Evolutionary conservation across 1,140 invertebrate species (phyloP).

Genomic region (Drosophila seguyi): DNA sequence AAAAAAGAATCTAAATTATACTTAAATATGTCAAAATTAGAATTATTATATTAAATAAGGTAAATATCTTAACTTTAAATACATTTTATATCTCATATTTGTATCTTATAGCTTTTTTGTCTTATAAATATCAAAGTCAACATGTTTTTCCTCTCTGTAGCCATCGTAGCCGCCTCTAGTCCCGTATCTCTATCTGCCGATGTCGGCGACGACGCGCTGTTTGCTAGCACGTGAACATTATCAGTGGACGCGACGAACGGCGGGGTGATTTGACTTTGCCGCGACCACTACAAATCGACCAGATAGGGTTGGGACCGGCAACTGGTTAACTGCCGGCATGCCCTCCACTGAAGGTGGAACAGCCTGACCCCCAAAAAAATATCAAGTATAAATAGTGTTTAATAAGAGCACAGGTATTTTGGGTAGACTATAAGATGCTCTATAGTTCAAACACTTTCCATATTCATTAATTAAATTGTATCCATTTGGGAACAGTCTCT

Average conservation of each 20-base stretch:
- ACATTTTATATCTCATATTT: background rate
- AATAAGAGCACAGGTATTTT: background rate
- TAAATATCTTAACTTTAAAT: too few relatives aligned
- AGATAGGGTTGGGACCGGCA: conserved; percentile 24
- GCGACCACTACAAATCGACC: conserved; percentile 32
- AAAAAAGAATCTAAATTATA: background rate
- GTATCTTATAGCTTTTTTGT: background rate
- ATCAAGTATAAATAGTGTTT: background rate
- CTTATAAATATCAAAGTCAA: background rate
- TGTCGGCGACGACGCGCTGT: conserved; percentile 19
- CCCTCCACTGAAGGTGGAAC: conserved; percentile 46
- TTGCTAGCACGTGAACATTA: conserved; percentile 69
- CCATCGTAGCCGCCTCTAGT: background rate
- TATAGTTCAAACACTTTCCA: background rate
- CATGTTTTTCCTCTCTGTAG: background rate
- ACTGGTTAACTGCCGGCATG: conserved; percentile 14
- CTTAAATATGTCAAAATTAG: background rate
- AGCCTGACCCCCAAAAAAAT: conserved; percentile 33
- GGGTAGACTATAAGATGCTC: background rate
- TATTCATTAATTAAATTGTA: background rate
- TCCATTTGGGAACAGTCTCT: too few relatives aligned
- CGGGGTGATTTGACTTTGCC: conserved; percentile 36
- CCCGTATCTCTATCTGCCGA: conserved; percentile 40
- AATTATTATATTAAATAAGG: too few relatives aligned
- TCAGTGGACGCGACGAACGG: conserved; percentile 41